These are phyloP conservation scores for Ormyrus nitidulus DNA, from an alignment of 2,888 invertebrate genomes.

Conservation along the genomic window DNA sequence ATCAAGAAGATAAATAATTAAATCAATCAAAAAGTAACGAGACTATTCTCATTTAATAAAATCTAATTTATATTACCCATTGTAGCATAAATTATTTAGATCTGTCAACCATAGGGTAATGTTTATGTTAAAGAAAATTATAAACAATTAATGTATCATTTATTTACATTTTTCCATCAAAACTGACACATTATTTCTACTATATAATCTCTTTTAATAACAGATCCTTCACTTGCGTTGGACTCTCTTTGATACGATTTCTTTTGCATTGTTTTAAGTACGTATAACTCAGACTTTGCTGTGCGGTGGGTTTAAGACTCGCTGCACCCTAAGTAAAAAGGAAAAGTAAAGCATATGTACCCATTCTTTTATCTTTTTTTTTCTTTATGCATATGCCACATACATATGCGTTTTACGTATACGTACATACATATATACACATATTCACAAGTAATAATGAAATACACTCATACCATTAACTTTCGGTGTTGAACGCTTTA, in stretches of 20 bases:
- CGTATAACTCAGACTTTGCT: constrained; percentile 48
- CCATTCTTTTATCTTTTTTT: constrained; percentile 27
- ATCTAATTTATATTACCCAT: no score
- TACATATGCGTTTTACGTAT: constrained; percentile 51
- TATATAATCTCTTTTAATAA: constrained; percentile 42
- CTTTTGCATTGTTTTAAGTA: constrained; percentile 34
- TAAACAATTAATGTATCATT: constrained; percentile 48
- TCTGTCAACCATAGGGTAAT: no score
- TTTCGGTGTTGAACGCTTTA: constrained; percentile 35
- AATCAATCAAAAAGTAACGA: no score
- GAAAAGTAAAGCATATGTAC: constrained; percentile 34
- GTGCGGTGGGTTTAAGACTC: constrained; percentile 42
- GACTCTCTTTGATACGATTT: constrained; percentile 34
- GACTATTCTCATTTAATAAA: no score
- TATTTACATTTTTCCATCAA: constrained; percentile 55
- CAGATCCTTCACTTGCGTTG: constrained; percentile 35
- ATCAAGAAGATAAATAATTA: not conserved
- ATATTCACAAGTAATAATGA: constrained; percentile 55
- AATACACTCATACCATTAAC: constrained; percentile 49
- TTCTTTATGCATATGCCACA: constrained; percentile 30
- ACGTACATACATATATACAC: constrained; percentile 56
- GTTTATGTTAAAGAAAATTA: not conserved
- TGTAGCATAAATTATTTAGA: no score
- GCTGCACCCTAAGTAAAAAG: constrained; percentile 48
- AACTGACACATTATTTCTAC: constrained; percentile 49